These are phyloP conservation scores for Protosalanx chinensis DNA, from an alignment of 2,797 vertebrate genomes.

Conservation along the genomic window DNA sequence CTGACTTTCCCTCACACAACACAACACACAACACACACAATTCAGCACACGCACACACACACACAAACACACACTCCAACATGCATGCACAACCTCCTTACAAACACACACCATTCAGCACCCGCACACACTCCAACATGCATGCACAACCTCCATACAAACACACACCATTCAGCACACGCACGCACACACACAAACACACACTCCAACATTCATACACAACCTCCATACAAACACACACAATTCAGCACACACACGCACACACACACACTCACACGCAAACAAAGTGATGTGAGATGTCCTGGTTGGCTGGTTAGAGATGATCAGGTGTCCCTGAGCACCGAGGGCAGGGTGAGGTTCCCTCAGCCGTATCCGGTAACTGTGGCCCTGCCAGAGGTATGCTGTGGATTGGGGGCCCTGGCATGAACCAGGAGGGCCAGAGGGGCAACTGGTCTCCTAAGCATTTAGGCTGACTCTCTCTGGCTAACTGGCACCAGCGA, in stretches of 20 bases:
- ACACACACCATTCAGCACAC: neutral
- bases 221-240: neutral
- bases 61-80: too few species aligned
- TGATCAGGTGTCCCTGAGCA: conserved; percentile 39
- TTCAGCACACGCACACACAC: too few species aligned
- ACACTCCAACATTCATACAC: neutral
- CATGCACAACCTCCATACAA: neutral
- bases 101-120: conserved; percentile 4
- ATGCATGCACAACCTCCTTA: too few species aligned
- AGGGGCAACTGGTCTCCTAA: conserved; percentile 50
- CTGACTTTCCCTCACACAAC: too few species aligned
- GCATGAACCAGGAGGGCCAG: conserved; percentile 58
- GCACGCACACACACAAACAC: neutral
- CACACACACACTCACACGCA: neutral
- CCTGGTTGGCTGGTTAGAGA: conserved; percentile 23
- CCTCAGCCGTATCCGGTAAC: conserved; percentile 71
- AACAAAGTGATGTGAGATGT: conserved; percentile 21
- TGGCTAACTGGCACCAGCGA: conserved; percentile 46
- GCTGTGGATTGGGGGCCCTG: conserved; percentile 52
- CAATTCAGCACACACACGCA: too few species aligned
- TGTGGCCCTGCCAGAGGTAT: conserved; percentile 64
- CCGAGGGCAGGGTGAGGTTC: conserved; percentile 43
- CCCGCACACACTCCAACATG: neutral
- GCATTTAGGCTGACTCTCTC: conserved; percentile 58
- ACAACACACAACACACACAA: too few species aligned